Evolutionary conservation across 1,140 invertebrate species (phyloP).

Genomic region (Drosophila funebris): DNA sequence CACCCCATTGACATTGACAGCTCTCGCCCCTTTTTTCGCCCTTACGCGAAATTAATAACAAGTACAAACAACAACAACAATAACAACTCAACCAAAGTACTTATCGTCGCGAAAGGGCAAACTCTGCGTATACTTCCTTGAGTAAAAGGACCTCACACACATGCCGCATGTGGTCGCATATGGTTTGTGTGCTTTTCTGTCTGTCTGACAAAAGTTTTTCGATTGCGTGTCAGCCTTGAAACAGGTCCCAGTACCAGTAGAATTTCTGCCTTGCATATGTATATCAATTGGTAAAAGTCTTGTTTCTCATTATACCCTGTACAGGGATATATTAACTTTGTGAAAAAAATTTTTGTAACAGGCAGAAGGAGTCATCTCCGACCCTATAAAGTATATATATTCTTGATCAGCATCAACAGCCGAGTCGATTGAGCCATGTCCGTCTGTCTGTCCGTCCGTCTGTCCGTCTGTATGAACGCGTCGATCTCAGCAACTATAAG

Average conservation of each 20-base stretch:
- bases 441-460: too few relatives aligned
- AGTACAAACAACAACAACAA: constrained; percentile 66
- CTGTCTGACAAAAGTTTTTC: constrained; percentile 13
- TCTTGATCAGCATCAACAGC: too few relatives aligned
- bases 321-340: too few relatives aligned
- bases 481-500: too few relatives aligned
- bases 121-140: neutral
- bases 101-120: constrained; percentile 56
- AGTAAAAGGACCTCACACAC: constrained; percentile 16
- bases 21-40: constrained; percentile 43
- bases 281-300: too few relatives aligned
- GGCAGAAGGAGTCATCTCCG: too few relatives aligned
- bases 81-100: constrained; percentile 55
- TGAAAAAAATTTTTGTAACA: too few relatives aligned
- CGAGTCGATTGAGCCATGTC: too few relatives aligned
- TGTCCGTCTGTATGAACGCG: too few relatives aligned
- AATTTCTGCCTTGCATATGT: too few relatives aligned
- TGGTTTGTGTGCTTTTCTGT: constrained; percentile 17
- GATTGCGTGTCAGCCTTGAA: constrained; percentile 10
- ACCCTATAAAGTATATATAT: too few relatives aligned
- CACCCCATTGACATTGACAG: constrained; percentile 65
- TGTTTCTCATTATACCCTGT: too few relatives aligned
- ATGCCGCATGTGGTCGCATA: constrained; percentile 16
- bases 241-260: neutral
- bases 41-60: constrained; percentile 79